A percentile compares a stretch with the other conserved stretches of the same genome.
These are phyloP conservation scores for Drosophila tanythrix DNA, from an alignment of 2,888 invertebrate genomes.

Conservation along the genomic window DNA sequence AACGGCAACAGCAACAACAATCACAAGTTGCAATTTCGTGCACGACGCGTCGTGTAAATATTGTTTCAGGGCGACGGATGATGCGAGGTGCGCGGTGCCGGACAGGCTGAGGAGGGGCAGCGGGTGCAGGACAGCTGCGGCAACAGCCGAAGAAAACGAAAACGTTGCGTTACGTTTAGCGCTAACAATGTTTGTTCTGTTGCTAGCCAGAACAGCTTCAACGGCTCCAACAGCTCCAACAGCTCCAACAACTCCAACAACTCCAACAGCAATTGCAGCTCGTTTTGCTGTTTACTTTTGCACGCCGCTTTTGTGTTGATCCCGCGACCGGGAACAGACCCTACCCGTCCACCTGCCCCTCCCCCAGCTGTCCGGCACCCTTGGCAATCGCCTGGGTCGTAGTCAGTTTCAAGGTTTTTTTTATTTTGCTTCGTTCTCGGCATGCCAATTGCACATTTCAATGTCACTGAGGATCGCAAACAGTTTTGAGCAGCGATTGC, in stretches of 20 bases:
- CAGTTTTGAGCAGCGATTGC: slow-evolving; percentile 52
- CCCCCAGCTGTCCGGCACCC: background rate
- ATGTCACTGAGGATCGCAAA: slow-evolving; percentile 77
- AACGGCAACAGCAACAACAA: slow-evolving; percentile 44
- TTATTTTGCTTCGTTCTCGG: slow-evolving; percentile 41
- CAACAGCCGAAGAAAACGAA: slow-evolving; percentile 42
- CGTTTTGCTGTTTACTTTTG: slow-evolving; percentile 72
- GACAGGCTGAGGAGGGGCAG: background rate
- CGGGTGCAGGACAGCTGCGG: slow-evolving; percentile 12
- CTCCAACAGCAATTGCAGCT: slow-evolving; percentile 18
- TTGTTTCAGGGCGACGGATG: slow-evolving; percentile 63
- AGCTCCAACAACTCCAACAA: background rate
- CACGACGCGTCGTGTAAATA: slow-evolving; percentile 82
- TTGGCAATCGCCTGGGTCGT: slow-evolving; percentile 3
- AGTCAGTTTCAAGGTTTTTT: slow-evolving; percentile 60
- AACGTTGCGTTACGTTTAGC: slow-evolving; percentile 66
- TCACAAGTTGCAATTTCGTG: slow-evolving; percentile 79
- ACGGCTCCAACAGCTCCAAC: slow-evolving; percentile 16
- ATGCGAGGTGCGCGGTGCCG: slow-evolving; percentile 21
- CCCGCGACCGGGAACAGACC: slow-evolving; percentile 55
- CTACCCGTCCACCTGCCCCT: background rate
- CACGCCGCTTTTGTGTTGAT: slow-evolving; percentile 72
- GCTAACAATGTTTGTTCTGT: slow-evolving; percentile 82
- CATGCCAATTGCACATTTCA: slow-evolving; percentile 78
- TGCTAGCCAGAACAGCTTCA: slow-evolving; percentile 38